Evolutionary conservation across 2,113 vertebrate genomes (phyloP), one percentile per base, ranked within the genome.

Genomic region (Platysternon megacephalum): DNA sequence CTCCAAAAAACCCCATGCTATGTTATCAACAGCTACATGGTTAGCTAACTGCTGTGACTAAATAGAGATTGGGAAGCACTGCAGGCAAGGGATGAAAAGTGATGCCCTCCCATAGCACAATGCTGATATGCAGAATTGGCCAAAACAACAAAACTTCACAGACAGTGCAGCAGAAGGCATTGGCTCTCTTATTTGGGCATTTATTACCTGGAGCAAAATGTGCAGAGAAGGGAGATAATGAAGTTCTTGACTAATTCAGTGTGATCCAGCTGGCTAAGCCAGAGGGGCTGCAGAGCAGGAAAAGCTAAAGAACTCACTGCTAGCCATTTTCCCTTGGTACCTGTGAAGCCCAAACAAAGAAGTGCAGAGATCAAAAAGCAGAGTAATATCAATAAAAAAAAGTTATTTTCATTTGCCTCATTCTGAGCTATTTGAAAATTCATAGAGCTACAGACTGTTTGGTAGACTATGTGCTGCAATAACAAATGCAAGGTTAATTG

Each of bases 181-280:
- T 98, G 98, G 98, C 98, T 98, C 97, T 96, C 97, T 97, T 96
- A 97, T 98, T 97, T 96, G 97, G 98, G 98, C 96, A 97, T 98
- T 98, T 98, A 98, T 99, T 98, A 99, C 99, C 99, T 99, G 99
- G 96, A 99, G 99, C 99, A 98, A 99, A 98, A 99, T 98, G 98
- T 98, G 98, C 98, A 98, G 98, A 98, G 98, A 98, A 98, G 98
- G 98, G 96, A 98, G 98, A 99, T 99, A 99, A 99, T 98, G 98
- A 99, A 99, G 99, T 97, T 98, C 98, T 97, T 97, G 98, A 97
- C 99, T 99, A 98, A 99, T 99, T 99, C 99, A 98, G 98, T 98
- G 98, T 98, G 98, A 98, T 99, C 98, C 99, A 99, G 99, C 99
- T 99, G 99, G 98, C 98, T 98, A 98, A 98, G 99, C 99, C 99